phyloP scores from a whole-genome alignment of 2,797 vertebrate species.

The Cryptoprocta ferox region DNA sequence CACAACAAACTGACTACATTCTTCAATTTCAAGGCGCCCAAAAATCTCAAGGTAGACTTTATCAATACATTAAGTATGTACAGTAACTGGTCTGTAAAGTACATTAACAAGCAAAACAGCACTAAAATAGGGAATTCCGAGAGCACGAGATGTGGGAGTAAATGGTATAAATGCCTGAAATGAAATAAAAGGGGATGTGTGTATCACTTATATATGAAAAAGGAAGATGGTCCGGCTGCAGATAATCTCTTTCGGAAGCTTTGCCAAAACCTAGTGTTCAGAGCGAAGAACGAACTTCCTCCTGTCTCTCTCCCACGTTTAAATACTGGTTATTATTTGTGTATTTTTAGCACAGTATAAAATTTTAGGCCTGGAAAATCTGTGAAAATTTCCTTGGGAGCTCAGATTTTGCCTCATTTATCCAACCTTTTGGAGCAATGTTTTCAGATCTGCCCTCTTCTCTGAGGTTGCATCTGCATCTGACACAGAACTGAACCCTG shows the following conservation, averaged over 20 bases:
- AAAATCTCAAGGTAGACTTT: constrained; percentile 91
- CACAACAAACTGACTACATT: constrained; percentile 91
- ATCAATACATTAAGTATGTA: neutral
- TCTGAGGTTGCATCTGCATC: neutral
- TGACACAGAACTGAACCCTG: neutral
- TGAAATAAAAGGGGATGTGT: neutral
- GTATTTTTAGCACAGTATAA: neutral
- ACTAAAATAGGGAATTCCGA: neutral
- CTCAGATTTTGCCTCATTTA: neutral
- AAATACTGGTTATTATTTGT: neutral
- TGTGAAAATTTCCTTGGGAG: neutral
- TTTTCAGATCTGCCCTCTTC: neutral
- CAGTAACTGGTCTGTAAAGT: neutral
- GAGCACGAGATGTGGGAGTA: neutral
- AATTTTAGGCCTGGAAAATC: neutral
- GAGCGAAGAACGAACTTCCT: neutral
- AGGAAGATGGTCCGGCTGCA: neutral
- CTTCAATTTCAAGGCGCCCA: constrained; percentile 93
- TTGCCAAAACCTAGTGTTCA: neutral
- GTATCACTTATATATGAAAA: neutral
- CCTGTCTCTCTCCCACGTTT: neutral
- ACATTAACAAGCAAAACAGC: neutral
- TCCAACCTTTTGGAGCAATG: neutral
- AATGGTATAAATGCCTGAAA: neutral
- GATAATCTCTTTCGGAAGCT: neutral